phyloP scores from a whole-genome alignment of 2,797 vertebrate genomes.

The Discoglossus pictus region DNA sequence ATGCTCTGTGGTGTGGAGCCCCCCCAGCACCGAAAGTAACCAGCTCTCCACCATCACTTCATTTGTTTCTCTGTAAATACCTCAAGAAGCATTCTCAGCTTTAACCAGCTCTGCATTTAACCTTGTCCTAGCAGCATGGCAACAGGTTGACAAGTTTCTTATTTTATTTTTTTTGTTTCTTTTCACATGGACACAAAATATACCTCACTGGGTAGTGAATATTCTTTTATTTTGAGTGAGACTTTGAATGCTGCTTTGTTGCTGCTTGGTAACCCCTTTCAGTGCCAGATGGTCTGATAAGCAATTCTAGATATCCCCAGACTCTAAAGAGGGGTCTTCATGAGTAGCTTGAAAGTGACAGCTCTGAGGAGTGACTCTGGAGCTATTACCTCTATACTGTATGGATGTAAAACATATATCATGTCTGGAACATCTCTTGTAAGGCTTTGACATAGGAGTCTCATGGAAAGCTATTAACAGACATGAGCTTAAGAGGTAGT shows the following conservation, averaged over 20 bases:
- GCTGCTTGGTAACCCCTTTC: conserved; percentile 62
- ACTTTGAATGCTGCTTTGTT: conserved; percentile 67
- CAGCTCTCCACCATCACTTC: not conserved
- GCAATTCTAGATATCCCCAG: not conserved
- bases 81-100: conserved; percentile 26
- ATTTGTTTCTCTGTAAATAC: conserved; percentile 26
- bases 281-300: conserved; percentile 16
- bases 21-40: not conserved
- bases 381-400: too few species aligned
- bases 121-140: conserved; percentile 54
- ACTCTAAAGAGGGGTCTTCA: not conserved
- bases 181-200: conserved; percentile 57
- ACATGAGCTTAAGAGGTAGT: too few species aligned
- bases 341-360: not conserved
- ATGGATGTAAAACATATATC: too few species aligned
- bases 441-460: too few species aligned
- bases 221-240: conserved; percentile 68
- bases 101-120: conserved; percentile 53
- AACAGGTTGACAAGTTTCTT: conserved; percentile 41
- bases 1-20: conserved; percentile 6
- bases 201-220: conserved; percentile 77
- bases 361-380: not conserved
- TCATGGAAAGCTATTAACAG: too few species aligned
- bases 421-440: too few species aligned
- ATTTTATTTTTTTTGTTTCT: conserved; percentile 7